Conservation (phyloP, 2,888 invertebrate genomes). For the Blomia tropicalis region DNA sequence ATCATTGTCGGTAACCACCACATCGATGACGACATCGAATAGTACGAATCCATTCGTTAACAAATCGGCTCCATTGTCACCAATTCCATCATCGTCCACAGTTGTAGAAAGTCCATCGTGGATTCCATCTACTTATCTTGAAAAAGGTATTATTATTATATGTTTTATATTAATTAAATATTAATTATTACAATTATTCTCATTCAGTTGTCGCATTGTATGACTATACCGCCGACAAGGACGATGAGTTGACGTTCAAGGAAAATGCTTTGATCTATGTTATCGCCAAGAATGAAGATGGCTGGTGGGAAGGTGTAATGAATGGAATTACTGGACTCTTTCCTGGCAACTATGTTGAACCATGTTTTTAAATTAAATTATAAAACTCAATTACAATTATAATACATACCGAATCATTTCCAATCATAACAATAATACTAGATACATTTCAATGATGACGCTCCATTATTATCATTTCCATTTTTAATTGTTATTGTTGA, state of each 20-base stretch:
- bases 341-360: constrained; percentile 96
- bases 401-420: too few species aligned
- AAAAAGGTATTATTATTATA: constrained; percentile 38
- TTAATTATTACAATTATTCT: constrained; percentile 1
- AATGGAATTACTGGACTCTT: constrained; percentile 97
- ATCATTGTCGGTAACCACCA: neutral
- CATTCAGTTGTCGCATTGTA: constrained; percentile 82
- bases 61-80: neutral
- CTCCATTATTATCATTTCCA: too few species aligned
- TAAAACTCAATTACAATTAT: too few species aligned
- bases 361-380: too few species aligned
- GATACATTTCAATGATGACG: too few species aligned
- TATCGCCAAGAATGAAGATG: constrained; percentile 96
- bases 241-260: constrained; percentile 90
- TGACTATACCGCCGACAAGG: constrained; percentile 94
- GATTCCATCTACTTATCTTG: constrained; percentile 84
- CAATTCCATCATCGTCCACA: neutral
- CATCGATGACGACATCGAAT: neutral
- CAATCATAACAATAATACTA: too few species aligned
- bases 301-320: constrained; percentile 95
- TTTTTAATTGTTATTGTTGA: too few species aligned
- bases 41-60: constrained; percentile 45
- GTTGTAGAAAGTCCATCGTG: constrained; percentile 49
- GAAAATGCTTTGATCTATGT: constrained; percentile 96
- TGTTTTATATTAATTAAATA: constrained; percentile 6